These are phyloP conservation scores for Dichetophora obliterata DNA, from an alignment of 2,888 invertebrate genomes.

Conservation along the genomic window DNA sequence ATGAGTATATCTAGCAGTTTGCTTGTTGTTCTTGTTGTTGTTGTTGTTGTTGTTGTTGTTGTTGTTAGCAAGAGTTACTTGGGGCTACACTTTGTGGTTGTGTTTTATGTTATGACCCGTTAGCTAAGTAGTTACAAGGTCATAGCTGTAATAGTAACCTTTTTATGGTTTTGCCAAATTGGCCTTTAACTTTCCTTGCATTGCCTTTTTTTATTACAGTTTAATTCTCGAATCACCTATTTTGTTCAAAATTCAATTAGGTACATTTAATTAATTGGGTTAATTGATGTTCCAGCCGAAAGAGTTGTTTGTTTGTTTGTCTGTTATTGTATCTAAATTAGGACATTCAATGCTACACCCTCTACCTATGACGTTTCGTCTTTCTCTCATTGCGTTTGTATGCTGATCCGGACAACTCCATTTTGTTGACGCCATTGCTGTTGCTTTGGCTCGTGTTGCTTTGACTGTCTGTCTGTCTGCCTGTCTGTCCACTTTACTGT, in stretches of 20 bases:
- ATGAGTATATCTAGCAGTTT: not conserved
- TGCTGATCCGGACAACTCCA: not conserved
- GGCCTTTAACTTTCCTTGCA: not conserved
- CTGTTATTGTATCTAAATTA: constrained; percentile 51
- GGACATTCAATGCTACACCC: constrained; percentile 55
- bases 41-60: constrained; percentile 23
- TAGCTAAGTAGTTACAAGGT: constrained; percentile 30
- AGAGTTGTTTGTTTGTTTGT: constrained; percentile 50
- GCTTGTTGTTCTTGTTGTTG: constrained; percentile 6
- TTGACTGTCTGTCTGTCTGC: not conserved
- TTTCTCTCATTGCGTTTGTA: not conserved
- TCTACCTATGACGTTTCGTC: constrained; percentile 32
- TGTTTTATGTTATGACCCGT: constrained; percentile 8
- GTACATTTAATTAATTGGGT: constrained; percentile 65
- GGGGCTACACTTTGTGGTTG: not conserved
- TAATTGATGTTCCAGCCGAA: constrained; percentile 65
- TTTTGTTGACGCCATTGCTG: not conserved
- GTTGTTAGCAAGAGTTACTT: not conserved
- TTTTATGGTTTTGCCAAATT: constrained; percentile 27
- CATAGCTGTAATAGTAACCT: not conserved
- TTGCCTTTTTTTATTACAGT: not conserved
- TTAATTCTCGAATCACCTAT: constrained; percentile 34
- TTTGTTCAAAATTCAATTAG: constrained; percentile 65
- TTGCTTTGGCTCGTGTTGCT: not conserved
- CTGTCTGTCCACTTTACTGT: not conserved